Evolutionary conservation across 2,888 invertebrate species (phyloP).

Genomic region (Tenthredo livida): DNA sequence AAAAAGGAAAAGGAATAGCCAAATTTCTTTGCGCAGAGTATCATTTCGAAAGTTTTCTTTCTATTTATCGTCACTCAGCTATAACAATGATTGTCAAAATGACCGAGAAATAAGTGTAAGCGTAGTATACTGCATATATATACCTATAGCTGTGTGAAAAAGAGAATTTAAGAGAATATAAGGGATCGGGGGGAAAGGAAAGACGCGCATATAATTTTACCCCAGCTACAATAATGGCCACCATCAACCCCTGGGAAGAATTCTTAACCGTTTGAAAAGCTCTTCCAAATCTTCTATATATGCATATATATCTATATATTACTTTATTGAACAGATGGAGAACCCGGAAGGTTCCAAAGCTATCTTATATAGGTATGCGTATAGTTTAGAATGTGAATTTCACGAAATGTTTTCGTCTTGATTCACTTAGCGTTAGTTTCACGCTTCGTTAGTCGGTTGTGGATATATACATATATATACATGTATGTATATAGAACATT

Average conservation of each 20-base stretch:
- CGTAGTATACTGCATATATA: not conserved
- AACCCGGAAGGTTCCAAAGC: not conserved
- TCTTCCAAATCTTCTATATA: not conserved
- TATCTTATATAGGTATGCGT: not conserved
- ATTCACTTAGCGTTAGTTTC: not conserved
- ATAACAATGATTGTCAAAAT: constrained; percentile 45
- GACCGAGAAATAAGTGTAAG: constrained; percentile 10
- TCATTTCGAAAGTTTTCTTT: constrained; percentile 9
- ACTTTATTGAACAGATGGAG: constrained; percentile 22
- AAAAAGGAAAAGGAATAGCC: not conserved
- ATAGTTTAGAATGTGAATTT: not conserved
- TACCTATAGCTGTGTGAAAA: constrained; percentile 46
- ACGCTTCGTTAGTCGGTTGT: constrained; percentile 19
- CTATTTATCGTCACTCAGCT: constrained; percentile 41
- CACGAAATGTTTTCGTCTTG: constrained; percentile 23
- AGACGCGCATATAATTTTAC: not conserved
- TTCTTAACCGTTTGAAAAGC: not conserved
- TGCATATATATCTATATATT: not conserved
- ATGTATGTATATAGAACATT: no score
- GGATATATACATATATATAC: no score
- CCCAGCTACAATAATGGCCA: constrained; percentile 17
- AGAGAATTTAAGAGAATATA: constrained; percentile 54
- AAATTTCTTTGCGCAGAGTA: not conserved
- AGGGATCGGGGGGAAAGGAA: constrained; percentile 48
- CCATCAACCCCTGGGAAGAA: not conserved